Base-by-base conservation (phyloP, 2,113 vertebrate genomes). In the Aegithalos caudatus region DNA sequence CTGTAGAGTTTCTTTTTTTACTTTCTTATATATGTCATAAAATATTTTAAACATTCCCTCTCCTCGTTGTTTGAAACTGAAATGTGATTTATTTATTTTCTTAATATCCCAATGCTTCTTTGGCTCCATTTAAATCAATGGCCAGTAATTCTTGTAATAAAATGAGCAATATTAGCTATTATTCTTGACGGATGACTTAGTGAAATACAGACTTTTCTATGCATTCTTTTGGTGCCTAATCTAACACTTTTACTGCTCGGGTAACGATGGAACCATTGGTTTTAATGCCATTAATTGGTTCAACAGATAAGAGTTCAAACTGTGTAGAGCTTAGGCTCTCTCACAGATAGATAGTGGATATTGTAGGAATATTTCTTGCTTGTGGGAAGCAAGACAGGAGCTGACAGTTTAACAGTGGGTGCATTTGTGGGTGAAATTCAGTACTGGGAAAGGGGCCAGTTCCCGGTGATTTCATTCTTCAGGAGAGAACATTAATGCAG, bases 361-460 rank as follows among this genome's bases (percentile, higher is more conserved):
- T 82, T 80, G 58, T 66, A 61, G 3, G 10, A 92, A 40, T 82
- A 80, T 51, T 93, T 81, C 78, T 93, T 50, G 85, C 87, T 82
- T 58, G 90, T 66, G 86, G 87, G 92, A 95, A 94, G 95, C 60
- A 60, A 88, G 92, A 83, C 77, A 66, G 90, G 81, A 92, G 86
- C 72, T 94, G 66, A 77, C 45, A 66, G 82, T 94, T 90, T 93
- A 90, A 83, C 90, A 95, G 96, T 78, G 88, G 90, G 92, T 90
- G 88, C 90, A 58, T 88, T 96, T 96, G 64, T 93, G 94, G 76
- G 84, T 94, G 88, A 96, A 95, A 97, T 95, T 86, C 86, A 86
- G 77, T 81, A n/a, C 92, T 95, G 93, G 92, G 94, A 85, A 97
- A 69, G 81, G 60, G 76, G 94, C 95, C 90, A 95, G 94, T 93